Evolutionary conservation across 2,113 vertebrate species (phyloP), one percentile per base, ranked within the genome.

Genomic region (Onychostoma macrolepis): DNA sequence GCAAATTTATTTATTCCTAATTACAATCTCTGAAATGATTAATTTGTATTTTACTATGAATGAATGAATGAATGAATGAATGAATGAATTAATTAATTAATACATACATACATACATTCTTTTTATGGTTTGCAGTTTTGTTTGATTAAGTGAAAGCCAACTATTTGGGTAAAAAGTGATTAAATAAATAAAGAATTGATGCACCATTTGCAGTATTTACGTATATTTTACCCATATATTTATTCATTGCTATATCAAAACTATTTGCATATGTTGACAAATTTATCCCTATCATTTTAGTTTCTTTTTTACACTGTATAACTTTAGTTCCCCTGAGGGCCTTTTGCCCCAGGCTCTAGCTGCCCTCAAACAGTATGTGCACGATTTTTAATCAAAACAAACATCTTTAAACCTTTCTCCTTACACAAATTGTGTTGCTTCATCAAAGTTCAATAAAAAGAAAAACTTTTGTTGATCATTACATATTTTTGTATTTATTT

Each of bases 251-350:
- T 53, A 53, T 53, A 30, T 78, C n/a, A 78, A 50, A 28, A 50
- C 19, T 33, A 53, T 21, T 53, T 78, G 45, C 28, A 78, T 28
- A 78, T 53, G 45, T 78, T 53, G 21, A 53, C 13, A 78, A 53
- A 78, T 53, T 4, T 28, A 78, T 28, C 76, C 28, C 75, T 53
- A 78, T 53, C n/a, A 78, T 78, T 50, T 48, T 75, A 26, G 72
- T 13, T 48, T 45, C 0, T 76, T 1, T 76, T 76, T 76, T 48
- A 76, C 13, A 76, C n/a, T 76, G 15, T 6, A 36, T 78, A n/a
- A 77, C 75, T 48, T 28, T 17, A 78, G 17, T 17, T 33, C 45
- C 75, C 76, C 36, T 50, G 17, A 78, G 76, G 76, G 45, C 45
- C 28, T 78, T 53, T 53, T 53, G 45, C 76, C 45, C 43, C 75